phyloP scores from a whole-genome alignment of 1,140 invertebrate species.

The Teleogryllus occipitalis region DNA sequence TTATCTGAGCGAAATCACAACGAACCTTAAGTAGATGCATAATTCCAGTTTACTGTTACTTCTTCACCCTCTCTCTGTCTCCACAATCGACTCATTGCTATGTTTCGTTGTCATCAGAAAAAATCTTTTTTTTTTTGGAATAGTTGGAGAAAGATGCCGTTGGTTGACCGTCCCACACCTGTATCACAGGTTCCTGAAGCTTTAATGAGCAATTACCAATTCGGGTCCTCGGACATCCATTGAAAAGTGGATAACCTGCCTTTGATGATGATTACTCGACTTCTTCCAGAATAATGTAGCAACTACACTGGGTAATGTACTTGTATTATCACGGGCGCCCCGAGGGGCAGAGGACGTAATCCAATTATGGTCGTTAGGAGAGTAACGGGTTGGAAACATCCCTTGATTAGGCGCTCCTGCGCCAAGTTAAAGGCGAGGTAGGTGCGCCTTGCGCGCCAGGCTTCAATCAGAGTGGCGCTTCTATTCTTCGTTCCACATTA shows the following conservation, averaged over 20 bases:
- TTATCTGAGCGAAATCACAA: too few species aligned
- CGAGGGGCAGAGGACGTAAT: background rate
- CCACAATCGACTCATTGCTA: background rate
- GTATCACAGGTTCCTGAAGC: background rate
- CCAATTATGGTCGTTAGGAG: background rate
- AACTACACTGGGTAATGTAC: background rate
- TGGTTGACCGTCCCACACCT: background rate
- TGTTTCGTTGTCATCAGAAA: background rate
- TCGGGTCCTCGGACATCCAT: background rate
- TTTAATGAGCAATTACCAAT: slow-evolving; percentile 1
- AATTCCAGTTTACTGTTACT: too few species aligned
- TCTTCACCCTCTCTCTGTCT: too few species aligned
- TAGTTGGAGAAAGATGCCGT: background rate
- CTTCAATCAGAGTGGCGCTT: too few species aligned
- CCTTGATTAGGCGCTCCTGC: background rate
- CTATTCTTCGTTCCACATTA: too few species aligned
- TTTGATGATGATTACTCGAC: background rate
- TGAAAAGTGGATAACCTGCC: background rate
- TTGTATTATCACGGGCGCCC: background rate
- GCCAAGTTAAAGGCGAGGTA: background rate
- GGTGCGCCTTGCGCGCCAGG: too few species aligned
- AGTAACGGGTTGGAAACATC: background rate
- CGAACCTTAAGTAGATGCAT: too few species aligned
- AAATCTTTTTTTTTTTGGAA: background rate
- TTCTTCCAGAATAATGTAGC: background rate